Base-by-base conservation (phyloP, 1,140 invertebrate genomes). In the Drosophila tristis region DNA sequence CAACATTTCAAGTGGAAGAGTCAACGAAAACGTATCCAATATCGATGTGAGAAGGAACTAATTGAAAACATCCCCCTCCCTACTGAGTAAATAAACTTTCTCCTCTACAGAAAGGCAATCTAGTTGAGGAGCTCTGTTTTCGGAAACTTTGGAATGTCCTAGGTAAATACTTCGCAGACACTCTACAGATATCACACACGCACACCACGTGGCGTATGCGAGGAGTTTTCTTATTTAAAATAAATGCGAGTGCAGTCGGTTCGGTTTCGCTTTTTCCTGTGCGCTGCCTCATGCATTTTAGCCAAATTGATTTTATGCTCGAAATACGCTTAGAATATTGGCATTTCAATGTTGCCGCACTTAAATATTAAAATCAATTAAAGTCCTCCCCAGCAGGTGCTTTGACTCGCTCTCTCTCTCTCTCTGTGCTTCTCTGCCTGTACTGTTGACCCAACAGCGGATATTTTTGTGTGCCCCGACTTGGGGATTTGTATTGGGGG, bases 321-420 rank as follows among this genome's bases (percentile, higher is more conserved):
- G 29, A 76, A 68, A 70, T 58, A 74, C 61, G 35, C 39, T 20
- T 49, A 45, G 56, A 67, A 55, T 75, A 81, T 87, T 87, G 89
- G 75, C 75, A 79, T 72, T 75, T 68, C 62, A 65, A 74, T 85
- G 78, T 86, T 87, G 62, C 51, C 53, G 25, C 53, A 89, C 89
- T 87, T 78, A 89, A 82, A 82, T 89, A 87, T 87, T 89, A 89
- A 87, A 87, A 79, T 82, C 84, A 87, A 87, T 87, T 86, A 86
- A 87, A 76, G 65, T 57, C 53, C 74, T 59, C 26, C 26, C 39
- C 25, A 45, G 55, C 68, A 47, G 42, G 42, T 43, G 20, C 2
- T 45, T 1, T n/a, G 5, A 1, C 31, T 7, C 35, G 5, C 35
- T 42, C 35, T 23, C 26, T 51, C 49, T 29, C 26, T 29, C 26